These are phyloP conservation scores for Ischnus inquisitorius DNA, from an alignment of 2,888 invertebrate species.

Conservation along the genomic window DNA sequence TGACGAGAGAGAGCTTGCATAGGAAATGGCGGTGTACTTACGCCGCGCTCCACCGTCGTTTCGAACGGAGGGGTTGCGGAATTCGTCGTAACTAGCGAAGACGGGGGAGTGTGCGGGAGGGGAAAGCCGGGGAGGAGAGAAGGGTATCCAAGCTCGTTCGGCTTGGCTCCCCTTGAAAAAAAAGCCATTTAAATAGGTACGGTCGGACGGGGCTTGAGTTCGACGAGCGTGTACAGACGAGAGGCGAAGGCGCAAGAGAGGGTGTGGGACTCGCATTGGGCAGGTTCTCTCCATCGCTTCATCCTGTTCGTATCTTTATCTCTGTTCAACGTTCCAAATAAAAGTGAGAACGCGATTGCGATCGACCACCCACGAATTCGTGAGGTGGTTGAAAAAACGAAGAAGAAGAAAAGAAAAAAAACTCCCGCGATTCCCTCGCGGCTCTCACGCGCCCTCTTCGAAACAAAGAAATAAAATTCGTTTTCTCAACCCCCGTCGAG, in stretches of 20 bases:
- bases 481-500: slow-evolving; percentile 38
- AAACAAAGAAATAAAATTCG: slow-evolving; percentile 71
- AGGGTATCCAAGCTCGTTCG: slow-evolving; percentile 76
- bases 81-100: slow-evolving; percentile 81
- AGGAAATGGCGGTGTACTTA: slow-evolving; percentile 77
- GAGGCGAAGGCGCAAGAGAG: slow-evolving; percentile 42
- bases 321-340: slow-evolving; percentile 24
- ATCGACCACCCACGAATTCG: slow-evolving; percentile 70
- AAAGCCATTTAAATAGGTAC: slow-evolving; percentile 85
- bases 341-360: slow-evolving; percentile 60
- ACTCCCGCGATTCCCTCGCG: slow-evolving; percentile 60
- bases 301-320: slow-evolving; percentile 67
- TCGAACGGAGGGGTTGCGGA: slow-evolving; percentile 77
- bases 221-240: slow-evolving; percentile 69
- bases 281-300: slow-evolving; percentile 82
- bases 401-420: slow-evolving; percentile 30
- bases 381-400: slow-evolving; percentile 52
- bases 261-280: slow-evolving; percentile 70
- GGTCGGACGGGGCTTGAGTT: slow-evolving; percentile 77
- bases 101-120: slow-evolving; percentile 43
- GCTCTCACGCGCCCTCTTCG: slow-evolving; percentile 52
- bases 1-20: slow-evolving; percentile 60
- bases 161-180: slow-evolving; percentile 81
- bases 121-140: slow-evolving; percentile 66
- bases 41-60: slow-evolving; percentile 74